A percentile compares a stretch with the other conserved stretches of the same genome.
phyloP scores from a whole-genome alignment of 2,113 vertebrate species.

The Microcebus lehilahytsara region DNA sequence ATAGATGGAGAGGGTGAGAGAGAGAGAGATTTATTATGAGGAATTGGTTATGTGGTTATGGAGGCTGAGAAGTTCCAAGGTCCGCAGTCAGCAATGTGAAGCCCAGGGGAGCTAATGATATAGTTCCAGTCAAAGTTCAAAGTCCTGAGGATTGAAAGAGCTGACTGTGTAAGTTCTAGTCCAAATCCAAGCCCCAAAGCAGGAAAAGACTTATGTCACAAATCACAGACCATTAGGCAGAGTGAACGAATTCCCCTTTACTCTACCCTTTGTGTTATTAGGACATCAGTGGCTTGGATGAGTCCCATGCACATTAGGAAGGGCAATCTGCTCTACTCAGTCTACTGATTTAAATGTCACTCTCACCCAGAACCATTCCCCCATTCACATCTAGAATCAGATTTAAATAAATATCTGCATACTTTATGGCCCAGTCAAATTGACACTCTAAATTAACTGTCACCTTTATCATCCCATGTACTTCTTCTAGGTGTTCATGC shows the following conservation, averaged over 20 bases:
- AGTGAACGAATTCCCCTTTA: neutral
- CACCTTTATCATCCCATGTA: neutral
- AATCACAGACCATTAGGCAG: neutral
- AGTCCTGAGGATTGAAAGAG: neutral
- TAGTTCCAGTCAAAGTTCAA: neutral
- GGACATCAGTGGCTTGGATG: neutral
- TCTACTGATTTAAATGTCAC: neutral
- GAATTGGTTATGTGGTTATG: neutral
- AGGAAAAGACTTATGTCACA: neutral
- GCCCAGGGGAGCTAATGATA: neutral
- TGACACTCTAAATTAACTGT: neutral
- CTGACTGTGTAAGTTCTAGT: neutral
- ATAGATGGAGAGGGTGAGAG: neutral
- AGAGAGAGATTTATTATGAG: neutral
- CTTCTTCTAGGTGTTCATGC: too few relatives aligned
- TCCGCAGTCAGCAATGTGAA: neutral
- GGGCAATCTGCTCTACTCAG: neutral
- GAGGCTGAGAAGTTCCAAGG: neutral
- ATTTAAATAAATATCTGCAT: neutral
- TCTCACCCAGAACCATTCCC: neutral
- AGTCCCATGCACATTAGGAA: neutral
- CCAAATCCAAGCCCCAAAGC: too few relatives aligned
- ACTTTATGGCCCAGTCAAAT: neutral
- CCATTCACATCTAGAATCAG: neutral
- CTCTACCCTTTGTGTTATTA: neutral